A percentile compares a stretch with the other conserved stretches of the same genome.
Conservation (phyloP, 2,888 invertebrate species). For the Hedya salicella region DNA sequence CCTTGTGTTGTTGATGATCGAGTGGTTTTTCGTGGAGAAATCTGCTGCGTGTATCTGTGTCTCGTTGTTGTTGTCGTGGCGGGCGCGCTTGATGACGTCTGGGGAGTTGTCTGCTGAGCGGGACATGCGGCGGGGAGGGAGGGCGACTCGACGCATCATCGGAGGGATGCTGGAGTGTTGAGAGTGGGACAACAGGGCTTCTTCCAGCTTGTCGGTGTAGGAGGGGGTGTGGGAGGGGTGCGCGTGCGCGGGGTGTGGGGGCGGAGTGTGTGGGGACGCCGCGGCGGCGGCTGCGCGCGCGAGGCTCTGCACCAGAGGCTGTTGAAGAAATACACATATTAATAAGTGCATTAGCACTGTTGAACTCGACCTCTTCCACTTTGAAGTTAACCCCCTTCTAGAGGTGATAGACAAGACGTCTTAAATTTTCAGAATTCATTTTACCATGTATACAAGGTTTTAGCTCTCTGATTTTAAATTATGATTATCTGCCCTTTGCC, state of each 20-base stretch:
- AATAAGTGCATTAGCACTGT: background rate
- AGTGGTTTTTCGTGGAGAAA: conserved; percentile 83
- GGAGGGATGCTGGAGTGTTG: conserved; percentile 86
- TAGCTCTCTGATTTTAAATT: no score
- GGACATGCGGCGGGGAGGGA: conserved; percentile 80
- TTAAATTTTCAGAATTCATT: no score
- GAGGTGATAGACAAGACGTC: no score
- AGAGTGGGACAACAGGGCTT: conserved; percentile 67
- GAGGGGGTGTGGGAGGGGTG: conserved; percentile 69
- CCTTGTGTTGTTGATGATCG: conserved; percentile 85
- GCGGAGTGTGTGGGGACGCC: conserved; percentile 84
- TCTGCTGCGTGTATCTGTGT: conserved; percentile 82
- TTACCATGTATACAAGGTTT: no score
- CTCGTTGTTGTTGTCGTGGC: conserved; percentile 87
- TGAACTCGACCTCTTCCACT: no score
- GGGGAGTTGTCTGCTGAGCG: conserved; percentile 88
- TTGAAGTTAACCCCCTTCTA: no score
- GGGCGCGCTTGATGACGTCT: conserved; percentile 86
- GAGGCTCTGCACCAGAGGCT: conserved; percentile 87
- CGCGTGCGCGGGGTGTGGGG: conserved; percentile 70
- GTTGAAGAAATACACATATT: conserved; percentile 47
- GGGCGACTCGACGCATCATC: conserved; percentile 86
- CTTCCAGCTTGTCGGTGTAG: conserved; percentile 64
- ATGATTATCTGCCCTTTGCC: no score
- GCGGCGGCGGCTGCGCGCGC: conserved; percentile 86